These are phyloP conservation scores for Idaea straminata DNA, from an alignment of 2,888 invertebrate species.

Conservation along the genomic window DNA sequence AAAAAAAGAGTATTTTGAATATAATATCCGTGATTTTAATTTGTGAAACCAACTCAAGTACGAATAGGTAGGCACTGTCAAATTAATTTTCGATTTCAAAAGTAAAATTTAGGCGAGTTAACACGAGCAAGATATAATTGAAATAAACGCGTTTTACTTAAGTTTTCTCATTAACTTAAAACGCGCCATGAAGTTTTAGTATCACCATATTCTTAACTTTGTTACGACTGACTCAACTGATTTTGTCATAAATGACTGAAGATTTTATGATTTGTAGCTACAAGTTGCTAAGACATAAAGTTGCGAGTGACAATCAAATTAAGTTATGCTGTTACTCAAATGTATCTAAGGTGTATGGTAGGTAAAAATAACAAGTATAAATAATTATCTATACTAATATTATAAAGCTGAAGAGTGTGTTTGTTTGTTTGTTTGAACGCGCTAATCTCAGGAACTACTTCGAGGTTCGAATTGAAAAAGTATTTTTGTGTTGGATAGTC, in stretches of 20 bases:
- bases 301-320: background rate
- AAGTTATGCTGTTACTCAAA: background rate
- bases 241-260: background rate
- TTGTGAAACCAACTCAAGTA: background rate
- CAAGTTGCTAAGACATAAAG: background rate
- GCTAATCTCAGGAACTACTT: too few species aligned
- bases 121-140: conserved; percentile 4
- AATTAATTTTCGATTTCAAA: background rate
- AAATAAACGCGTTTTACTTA: background rate
- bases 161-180: background rate
- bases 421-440: too few species aligned
- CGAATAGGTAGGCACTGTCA: background rate
- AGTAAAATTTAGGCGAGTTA: background rate
- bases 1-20: too few species aligned
- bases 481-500: too few species aligned
- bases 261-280: conserved; percentile 1
- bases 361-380: too few species aligned
- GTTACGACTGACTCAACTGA: background rate
- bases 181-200: background rate
- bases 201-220: background rate
- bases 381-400: too few species aligned
- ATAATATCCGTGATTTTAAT: background rate
- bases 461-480: too few species aligned
- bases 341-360: background rate
- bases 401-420: too few species aligned